Conservation (phyloP, 1,140 invertebrate genomes). For the Drosophila pseudoobscura region DNA sequence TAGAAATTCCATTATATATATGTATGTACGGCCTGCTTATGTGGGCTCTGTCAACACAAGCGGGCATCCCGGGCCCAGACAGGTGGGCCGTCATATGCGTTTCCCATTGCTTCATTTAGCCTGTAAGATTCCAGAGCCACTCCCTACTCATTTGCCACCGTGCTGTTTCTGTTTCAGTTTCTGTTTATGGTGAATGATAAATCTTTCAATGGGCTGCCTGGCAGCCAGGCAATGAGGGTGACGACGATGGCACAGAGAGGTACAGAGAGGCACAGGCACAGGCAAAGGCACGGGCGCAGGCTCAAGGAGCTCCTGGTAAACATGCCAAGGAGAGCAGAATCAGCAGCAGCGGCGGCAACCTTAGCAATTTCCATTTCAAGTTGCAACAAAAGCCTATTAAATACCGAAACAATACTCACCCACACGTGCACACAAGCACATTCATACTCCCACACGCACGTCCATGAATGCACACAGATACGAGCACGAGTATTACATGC, state of each 20-base stretch:
- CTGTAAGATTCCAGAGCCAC: neutral
- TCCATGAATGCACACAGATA: slow-evolving; percentile 31
- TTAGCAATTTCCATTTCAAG: slow-evolving; percentile 61
- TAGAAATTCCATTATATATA: slow-evolving; percentile 79
- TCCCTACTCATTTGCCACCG: neutral
- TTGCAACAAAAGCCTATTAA: slow-evolving; percentile 75
- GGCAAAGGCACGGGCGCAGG: neutral
- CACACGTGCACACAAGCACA: slow-evolving; percentile 26
- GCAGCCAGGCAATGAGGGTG: slow-evolving; percentile 23
- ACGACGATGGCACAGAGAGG: slow-evolving; percentile 21
- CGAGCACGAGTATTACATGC: slow-evolving; percentile 24
- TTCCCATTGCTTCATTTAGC: slow-evolving; percentile 35
- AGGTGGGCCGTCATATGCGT: slow-evolving; percentile 27
- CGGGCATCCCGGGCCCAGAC: slow-evolving; percentile 25
- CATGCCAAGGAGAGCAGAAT: neutral
- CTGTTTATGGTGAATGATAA: slow-evolving; percentile 58
- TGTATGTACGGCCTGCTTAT: slow-evolving; percentile 55
- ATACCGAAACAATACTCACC: slow-evolving; percentile 63
- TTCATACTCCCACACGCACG: neutral
- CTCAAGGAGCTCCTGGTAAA: slow-evolving; percentile 18
- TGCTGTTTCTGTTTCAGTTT: slow-evolving; percentile 4
- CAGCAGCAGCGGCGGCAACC: slow-evolving; percentile 25
- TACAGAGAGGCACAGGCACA: slow-evolving; percentile 30
- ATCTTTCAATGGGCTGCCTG: slow-evolving; percentile 64
- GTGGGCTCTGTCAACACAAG: slow-evolving; percentile 65